These are phyloP conservation scores for Nesoenas mayeri DNA, from an alignment of 2,113 vertebrate species.

Conservation along the genomic window DNA sequence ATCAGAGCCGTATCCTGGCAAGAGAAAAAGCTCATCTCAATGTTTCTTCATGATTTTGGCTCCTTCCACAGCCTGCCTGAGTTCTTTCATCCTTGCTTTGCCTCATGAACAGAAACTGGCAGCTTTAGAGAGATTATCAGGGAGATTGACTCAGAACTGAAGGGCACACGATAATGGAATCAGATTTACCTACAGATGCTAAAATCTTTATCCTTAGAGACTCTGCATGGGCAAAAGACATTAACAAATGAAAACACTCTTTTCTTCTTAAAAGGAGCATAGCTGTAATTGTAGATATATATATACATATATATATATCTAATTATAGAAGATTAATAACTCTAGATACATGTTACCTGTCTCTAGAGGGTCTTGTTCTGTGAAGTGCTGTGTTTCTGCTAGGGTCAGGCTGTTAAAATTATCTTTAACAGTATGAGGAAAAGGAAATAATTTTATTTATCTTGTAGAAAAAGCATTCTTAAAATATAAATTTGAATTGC, in stretches of 20 bases:
- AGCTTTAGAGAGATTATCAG: slow-evolving; percentile 47
- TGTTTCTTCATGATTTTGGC: background rate
- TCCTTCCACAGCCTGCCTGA: background rate
- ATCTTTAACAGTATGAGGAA: background rate
- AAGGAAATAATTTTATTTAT: background rate
- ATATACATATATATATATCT: background rate
- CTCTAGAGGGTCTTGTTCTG: background rate
- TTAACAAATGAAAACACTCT: background rate
- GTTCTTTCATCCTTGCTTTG: slow-evolving; percentile 32
- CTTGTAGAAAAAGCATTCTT: background rate
- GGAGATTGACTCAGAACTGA: slow-evolving; percentile 49
- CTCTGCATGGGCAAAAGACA: background rate
- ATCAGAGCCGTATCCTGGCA: background rate
- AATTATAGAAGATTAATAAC: background rate
- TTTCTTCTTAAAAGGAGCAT: background rate
- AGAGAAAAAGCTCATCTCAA: background rate
- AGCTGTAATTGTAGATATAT: background rate
- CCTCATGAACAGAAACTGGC: slow-evolving; percentile 14
- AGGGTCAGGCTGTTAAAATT: background rate
- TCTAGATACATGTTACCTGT: background rate
- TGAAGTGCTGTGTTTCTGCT: background rate
- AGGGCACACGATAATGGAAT: slow-evolving; percentile 45
- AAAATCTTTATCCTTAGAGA: slow-evolving; percentile 44
- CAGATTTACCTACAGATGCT: slow-evolving; percentile 41
- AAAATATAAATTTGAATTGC: background rate